Evolutionary conservation across 37 sponge, comb jelly and placozoan species (phyloP).

Genomic region (Chondrilla cf. caribensis): DNA sequence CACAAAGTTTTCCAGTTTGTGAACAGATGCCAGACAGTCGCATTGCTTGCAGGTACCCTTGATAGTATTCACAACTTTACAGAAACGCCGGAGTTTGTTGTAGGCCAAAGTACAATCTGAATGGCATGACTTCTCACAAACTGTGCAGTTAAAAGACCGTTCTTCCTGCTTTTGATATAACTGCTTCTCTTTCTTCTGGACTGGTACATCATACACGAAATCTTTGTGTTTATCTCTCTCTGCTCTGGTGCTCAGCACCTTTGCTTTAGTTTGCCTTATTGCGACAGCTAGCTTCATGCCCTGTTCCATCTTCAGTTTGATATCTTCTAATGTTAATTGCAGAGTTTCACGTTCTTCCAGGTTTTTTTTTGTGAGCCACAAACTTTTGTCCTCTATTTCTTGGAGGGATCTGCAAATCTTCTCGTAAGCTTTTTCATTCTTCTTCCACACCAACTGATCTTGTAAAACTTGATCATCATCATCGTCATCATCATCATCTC

Average conservation of each 20-base stretch:
- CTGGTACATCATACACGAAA: too few relatives aligned
- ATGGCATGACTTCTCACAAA: too few relatives aligned
- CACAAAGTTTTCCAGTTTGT: too few relatives aligned
- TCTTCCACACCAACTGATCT: conserved; percentile 6
- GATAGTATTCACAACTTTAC: too few relatives aligned
- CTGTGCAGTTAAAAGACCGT: too few relatives aligned
- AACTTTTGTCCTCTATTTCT: background rate
- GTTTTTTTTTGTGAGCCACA: background rate
- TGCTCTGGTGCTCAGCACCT: background rate
- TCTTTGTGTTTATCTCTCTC: background rate
- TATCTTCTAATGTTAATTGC: background rate
- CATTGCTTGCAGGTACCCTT: too few relatives aligned
- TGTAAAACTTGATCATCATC: background rate
- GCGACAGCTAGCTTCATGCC: background rate
- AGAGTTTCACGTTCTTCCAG: background rate
- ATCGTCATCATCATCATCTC: too few relatives aligned
- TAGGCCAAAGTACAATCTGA: too few relatives aligned
- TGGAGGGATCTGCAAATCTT: background rate
- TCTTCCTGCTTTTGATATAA: too few relatives aligned
- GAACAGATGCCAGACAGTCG: too few relatives aligned
- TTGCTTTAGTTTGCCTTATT: background rate
- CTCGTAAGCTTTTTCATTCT: background rate
- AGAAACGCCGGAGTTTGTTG: too few relatives aligned
- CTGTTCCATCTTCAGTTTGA: background rate
- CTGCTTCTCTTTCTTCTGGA: too few relatives aligned